Evolutionary conservation across 2,888 invertebrate genomes (phyloP), one percentile per base, ranked within the genome.

Genomic region (Leptinotarsa rubiginosa): DNA sequence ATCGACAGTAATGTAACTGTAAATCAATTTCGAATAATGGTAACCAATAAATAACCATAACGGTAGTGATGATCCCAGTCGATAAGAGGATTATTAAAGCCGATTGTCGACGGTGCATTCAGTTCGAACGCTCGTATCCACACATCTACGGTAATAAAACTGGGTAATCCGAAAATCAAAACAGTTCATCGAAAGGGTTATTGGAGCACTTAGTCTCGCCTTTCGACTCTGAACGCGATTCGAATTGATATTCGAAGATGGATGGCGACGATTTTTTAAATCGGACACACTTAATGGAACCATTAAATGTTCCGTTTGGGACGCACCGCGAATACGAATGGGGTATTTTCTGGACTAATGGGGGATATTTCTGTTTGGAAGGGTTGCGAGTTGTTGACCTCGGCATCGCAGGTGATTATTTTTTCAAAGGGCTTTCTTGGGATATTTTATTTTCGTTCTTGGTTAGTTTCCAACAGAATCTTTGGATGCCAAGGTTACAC

Each of bases 181-280:
- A 67, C n/a, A 50, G 22, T 31, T 67, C 22, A 31, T 67, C 67
- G 52, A 67, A 54, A 31, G 68, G 54, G 54, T 68, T 54, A 68
- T 54, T 68, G 31, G 41, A 41, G 52, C 68, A 68, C 68, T 73
- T 65, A 73, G 52, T 73, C 49, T 64, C 66, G 25, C 22, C 50
- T 73, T 66, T 66, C 62, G 41, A 65, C 47, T 64, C 41, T 66
- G 18, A 70, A 73, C n/a, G 69, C 56, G 54, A 52, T 56, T 47
- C 47, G 66, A 70, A 73, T 73, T 69, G 73, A 73, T 73, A 69
- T 69, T 31, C 7, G 47, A 73, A 73, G 69, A 73, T 70, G 65
- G 31, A 73, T 73, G 66, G 47, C 47, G 70, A 50, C 66, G 47
- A 66, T 73, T 73, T 73, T 73, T 65, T 66, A 65, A 47, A 47